A percentile compares a stretch with the other conserved stretches of the same genome.
phyloP scores from a whole-genome alignment of 2,888 invertebrate species.

The Hypolimnas misippus region DNA sequence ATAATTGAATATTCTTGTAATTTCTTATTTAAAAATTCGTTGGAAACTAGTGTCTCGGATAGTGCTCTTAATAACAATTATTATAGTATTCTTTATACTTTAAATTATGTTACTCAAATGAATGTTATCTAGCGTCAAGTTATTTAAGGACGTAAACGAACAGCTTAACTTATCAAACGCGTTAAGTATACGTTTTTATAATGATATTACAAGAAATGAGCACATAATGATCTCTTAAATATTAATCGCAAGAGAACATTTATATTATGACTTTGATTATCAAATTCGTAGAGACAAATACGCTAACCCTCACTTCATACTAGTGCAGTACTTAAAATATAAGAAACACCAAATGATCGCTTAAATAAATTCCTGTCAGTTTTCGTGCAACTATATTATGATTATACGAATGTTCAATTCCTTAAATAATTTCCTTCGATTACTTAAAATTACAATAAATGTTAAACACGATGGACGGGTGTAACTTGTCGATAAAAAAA shows the following conservation, averaged over 20 bases:
- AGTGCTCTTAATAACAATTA: slow-evolving; percentile 13
- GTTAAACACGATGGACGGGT: slow-evolving; percentile 83
- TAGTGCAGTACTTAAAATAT: slow-evolving; percentile 75
- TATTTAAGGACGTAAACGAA: slow-evolving; percentile 5
- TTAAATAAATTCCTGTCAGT: slow-evolving; percentile 70
- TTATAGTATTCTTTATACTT: not conserved
- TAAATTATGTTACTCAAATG: slow-evolving; percentile 2
- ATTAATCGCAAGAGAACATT: slow-evolving; percentile 65
- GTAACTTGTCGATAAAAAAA: slow-evolving; percentile 76
- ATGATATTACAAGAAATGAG: slow-evolving; percentile 56
- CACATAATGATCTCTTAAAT: slow-evolving; percentile 61
- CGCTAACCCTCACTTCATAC: slow-evolving; percentile 51
- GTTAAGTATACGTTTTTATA: not conserved
- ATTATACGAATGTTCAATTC: slow-evolving; percentile 67
- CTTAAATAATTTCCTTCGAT: slow-evolving; percentile 79
- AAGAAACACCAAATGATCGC: slow-evolving; percentile 71
- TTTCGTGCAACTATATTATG: slow-evolving; percentile 74
- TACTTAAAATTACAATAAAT: slow-evolving; percentile 79
- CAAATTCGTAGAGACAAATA: slow-evolving; percentile 73
- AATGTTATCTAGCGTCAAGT: slow-evolving; percentile 6
- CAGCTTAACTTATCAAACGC: not conserved
- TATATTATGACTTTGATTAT: slow-evolving; percentile 57
- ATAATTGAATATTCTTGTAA: not conserved
- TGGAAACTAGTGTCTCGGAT: not conserved
- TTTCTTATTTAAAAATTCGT: slow-evolving; percentile 1